These are phyloP conservation scores for Origma solitaria DNA, from an alignment of 2,113 vertebrate species.

Conservation along the genomic window DNA sequence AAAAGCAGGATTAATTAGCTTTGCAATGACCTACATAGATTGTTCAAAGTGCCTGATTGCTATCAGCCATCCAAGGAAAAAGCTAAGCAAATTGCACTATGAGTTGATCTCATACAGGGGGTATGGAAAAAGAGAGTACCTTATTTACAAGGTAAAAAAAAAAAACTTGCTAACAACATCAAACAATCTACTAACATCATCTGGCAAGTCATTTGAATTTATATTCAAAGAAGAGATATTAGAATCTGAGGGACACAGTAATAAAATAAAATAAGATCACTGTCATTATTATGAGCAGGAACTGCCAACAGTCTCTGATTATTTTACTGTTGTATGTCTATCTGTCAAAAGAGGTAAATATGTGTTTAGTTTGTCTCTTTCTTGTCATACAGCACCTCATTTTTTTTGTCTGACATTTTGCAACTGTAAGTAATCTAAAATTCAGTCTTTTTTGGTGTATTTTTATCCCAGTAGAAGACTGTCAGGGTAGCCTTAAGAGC, in stretches of 20 bases:
- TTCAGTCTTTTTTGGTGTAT: background rate
- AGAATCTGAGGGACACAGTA: background rate
- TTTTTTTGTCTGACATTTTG: background rate
- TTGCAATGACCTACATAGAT: background rate
- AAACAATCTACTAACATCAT: background rate
- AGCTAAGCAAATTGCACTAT: background rate
- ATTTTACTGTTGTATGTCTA: background rate
- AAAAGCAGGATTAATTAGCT: slow-evolving; percentile 12
- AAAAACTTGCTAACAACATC: background rate
- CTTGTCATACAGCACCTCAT: background rate
- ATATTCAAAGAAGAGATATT: background rate
- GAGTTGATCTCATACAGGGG: background rate
- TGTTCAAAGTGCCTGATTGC: background rate
- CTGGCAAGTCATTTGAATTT: slow-evolving; percentile 11
- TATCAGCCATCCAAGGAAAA: slow-evolving; percentile 1
- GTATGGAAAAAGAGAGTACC: background rate
- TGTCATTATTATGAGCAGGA: background rate
- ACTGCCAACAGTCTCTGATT: background rate
- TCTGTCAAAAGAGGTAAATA: background rate
- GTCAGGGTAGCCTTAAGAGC: background rate
- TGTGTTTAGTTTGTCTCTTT: background rate
- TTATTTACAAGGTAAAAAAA: background rate
- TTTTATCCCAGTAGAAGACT: background rate
- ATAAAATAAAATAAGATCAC: background rate
- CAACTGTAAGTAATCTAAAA: background rate